Base-by-base conservation (phyloP, 2,797 vertebrate species). In the Alcedo atthis region DNA sequence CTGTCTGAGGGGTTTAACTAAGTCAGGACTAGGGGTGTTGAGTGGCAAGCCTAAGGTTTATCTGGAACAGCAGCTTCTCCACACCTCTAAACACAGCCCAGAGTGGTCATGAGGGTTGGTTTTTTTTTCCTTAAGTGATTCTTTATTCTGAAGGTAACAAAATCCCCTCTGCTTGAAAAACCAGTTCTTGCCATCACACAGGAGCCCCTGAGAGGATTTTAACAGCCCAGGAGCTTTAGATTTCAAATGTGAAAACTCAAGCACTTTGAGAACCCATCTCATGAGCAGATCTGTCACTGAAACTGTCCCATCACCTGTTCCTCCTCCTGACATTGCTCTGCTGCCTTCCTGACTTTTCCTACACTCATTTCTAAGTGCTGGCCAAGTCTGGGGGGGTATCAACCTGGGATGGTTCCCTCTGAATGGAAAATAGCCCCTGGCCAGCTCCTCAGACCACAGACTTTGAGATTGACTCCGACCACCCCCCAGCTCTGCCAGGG, bases 381-480 rank as follows among this genome's bases (percentile, higher is more conserved):
- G 49, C 43, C 49, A 45, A 40, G 24, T 55, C 13, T 62, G 12
- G 37, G 35, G n/a, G n/a, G 37, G 37, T 21, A 12, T 46, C 46
- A 12, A 48, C 22, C 22, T 48, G 26, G 35, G 18, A 5, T 53
- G 16, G 11, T 70, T 81, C 33, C 26, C 19, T 35, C 15, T 66
- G 25, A 62, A 1, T 7, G 46, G 48, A 51, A 70, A 55, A 66
- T 15, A 33, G 19, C 18, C 32, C 28, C 30, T 37, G 28, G 7
- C 35, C 0, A 0, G 10, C 33, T 35, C 33, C 33, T 37, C 33
- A 7, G 14, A 5, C 55, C 55, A 10, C 32, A 58, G 24, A 15
- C 49, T 53, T 51, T 28, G 16, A 30, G 51, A 53, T 53, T 10
- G 16, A 53, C 15, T 53, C 51, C 16, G 18, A 30, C 15, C 16